phyloP scores from a whole-genome alignment of 2,113 vertebrate species.

The Gymnorhina tibicen region DNA sequence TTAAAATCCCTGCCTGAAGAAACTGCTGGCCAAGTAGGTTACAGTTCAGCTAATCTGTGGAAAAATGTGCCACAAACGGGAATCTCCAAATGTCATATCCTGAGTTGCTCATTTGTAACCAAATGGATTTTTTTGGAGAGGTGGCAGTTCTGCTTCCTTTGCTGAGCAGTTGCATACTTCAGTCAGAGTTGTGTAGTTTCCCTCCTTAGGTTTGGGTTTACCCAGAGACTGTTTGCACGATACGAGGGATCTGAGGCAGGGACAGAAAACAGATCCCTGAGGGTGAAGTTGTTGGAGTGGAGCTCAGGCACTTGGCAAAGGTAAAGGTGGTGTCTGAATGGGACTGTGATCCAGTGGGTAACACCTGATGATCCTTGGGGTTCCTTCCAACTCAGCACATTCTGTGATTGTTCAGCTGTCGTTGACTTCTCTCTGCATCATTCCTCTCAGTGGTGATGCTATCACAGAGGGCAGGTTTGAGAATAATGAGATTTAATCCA shows the following conservation, averaged over 20 bases:
- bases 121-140: not conserved
- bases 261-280: not conserved
- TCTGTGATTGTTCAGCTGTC: not conserved
- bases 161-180: not conserved
- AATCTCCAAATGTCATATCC: not conserved
- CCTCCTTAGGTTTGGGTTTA: not conserved
- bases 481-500: not conserved
- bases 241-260: not conserved
- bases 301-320: not conserved
- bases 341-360: not conserved
- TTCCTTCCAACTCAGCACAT: not conserved
- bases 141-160: not conserved
- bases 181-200: not conserved
- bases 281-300: not conserved
- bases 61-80: constrained; percentile 12
- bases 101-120: not conserved
- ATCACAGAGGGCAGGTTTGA: not conserved
- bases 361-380: not conserved
- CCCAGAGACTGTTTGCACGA: not conserved
- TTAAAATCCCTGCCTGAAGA: constrained; percentile 41
- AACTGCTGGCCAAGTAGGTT: constrained; percentile 44
- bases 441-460: not conserved
- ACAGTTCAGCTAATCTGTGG: constrained; percentile 30
- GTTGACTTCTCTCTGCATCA: not conserved
- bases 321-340: not conserved